A percentile compares a stretch with the other conserved stretches of the same genome.
These are phyloP conservation scores for Yponomeuta sedellus DNA, from an alignment of 2,888 invertebrate genomes.

Conservation along the genomic window DNA sequence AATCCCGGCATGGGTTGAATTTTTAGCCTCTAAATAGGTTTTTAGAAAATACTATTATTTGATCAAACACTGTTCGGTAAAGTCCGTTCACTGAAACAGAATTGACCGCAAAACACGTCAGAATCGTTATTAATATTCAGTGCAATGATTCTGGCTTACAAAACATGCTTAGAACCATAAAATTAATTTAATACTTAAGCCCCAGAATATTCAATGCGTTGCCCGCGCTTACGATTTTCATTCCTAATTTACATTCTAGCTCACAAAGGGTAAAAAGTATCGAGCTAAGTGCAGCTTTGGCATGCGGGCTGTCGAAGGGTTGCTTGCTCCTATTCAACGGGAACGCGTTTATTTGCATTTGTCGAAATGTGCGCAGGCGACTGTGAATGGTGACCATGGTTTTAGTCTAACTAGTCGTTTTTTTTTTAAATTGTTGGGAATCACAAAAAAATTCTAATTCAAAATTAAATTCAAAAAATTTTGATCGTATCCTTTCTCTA, in stretches of 20 bases:
- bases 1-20: too few species aligned
- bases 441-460: too few species aligned
- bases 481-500: too few species aligned
- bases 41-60: too few species aligned
- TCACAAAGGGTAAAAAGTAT: not conserved
- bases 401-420: not conserved
- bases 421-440: too few species aligned
- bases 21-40: too few species aligned
- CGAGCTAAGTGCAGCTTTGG: slow-evolving; percentile 3
- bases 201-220: not conserved
- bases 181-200: not conserved
- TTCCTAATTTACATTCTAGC: not conserved
- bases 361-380: slow-evolving; percentile 35
- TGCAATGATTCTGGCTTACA: too few species aligned
- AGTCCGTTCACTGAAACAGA: too few species aligned
- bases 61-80: not conserved
- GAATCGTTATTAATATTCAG: too few species aligned
- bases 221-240: not conserved
- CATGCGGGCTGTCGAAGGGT: slow-evolving; percentile 31
- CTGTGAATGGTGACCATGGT: slow-evolving; percentile 2
- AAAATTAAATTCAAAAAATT: too few species aligned
- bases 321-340: slow-evolving; percentile 28
- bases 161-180: too few species aligned
- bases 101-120: too few species aligned
- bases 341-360: slow-evolving; percentile 60